phyloP scores from a whole-genome alignment of 2,113 vertebrate species.

The Gila orcuttii region DNA sequence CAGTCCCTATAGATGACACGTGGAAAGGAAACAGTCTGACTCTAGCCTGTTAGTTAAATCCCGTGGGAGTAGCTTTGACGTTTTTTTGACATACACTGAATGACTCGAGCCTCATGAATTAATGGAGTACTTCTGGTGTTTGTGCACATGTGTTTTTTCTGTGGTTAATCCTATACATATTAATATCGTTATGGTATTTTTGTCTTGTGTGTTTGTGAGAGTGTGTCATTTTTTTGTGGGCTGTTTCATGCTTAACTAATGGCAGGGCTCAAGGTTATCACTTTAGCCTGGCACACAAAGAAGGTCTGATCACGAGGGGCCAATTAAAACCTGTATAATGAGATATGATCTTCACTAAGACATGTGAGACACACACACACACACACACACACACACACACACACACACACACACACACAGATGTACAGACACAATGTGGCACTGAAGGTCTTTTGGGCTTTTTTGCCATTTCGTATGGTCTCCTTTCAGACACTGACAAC shows the following conservation, averaged over 20 bases:
- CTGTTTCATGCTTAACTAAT: background rate
- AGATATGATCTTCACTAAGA: conserved; percentile 38
- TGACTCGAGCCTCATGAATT: conserved; percentile 37
- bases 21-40: background rate
- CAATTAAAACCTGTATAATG: conserved; percentile 43
- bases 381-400: background rate
- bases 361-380: background rate
- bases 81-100: conserved; percentile 11
- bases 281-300: conserved; percentile 30
- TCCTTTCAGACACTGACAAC: conserved; percentile 7
- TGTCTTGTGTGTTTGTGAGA: background rate
- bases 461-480: conserved; percentile 3
- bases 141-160: background rate
- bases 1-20: background rate
- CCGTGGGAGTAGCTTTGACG: conserved; percentile 8
- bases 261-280: conserved; percentile 36
- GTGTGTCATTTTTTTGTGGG: background rate
- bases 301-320: conserved; percentile 31
- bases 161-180: conserved; percentile 4
- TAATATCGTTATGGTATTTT: background rate
- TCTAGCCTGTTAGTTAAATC: conserved; percentile 8
- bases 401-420: background rate
- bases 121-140: conserved; percentile 25
- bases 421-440: background rate
- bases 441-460: conserved; percentile 32